Evolutionary conservation across 2,888 invertebrate species (phyloP).

Genomic region (Dusona sp.): DNA sequence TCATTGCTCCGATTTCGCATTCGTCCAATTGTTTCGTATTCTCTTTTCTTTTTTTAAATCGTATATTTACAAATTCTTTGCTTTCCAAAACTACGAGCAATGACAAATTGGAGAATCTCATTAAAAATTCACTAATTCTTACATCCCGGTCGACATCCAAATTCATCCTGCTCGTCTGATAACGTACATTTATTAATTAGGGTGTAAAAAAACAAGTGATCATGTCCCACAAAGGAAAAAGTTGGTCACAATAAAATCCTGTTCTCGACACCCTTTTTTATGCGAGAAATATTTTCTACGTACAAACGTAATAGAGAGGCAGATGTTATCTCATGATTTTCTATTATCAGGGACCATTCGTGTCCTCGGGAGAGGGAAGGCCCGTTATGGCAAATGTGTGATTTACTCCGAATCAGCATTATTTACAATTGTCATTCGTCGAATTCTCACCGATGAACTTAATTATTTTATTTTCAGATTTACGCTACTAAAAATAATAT

Average conservation of each 20-base stretch:
- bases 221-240: no score
- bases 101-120: not conserved
- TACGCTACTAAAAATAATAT: conserved; percentile 5
- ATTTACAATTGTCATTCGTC: conserved; percentile 20
- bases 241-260: not conserved
- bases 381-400: conserved; percentile 12
- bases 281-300: not conserved
- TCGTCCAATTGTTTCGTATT: not conserved
- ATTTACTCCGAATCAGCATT: conserved; percentile 18
- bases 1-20: not conserved
- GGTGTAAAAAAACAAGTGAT: no score
- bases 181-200: no score
- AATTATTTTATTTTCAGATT: no score
- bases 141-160: not conserved
- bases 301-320: conserved; percentile 48
- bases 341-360: not conserved
- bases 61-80: conserved; percentile 15
- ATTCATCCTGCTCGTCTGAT: no score
- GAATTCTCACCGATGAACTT: conserved; percentile 2
- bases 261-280: not conserved
- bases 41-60: not conserved
- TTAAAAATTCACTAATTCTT: not conserved
- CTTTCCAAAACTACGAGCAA: not conserved
- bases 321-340: conserved; percentile 28
- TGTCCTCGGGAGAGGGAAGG: not conserved